These are phyloP conservation scores for Drosophila infuscata DNA, from an alignment of 2,888 invertebrate species.

Conservation along the genomic window DNA sequence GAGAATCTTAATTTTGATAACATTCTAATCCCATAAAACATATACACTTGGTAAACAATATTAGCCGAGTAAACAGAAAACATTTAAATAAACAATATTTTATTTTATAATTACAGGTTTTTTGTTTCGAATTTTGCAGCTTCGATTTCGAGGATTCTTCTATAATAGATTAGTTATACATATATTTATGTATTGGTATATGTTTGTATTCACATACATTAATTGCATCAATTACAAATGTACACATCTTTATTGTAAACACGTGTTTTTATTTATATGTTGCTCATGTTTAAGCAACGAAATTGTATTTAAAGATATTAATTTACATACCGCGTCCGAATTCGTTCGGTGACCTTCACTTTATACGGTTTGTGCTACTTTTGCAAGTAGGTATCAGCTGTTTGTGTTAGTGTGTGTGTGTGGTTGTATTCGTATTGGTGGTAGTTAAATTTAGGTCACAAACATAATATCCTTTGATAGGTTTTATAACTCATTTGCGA, in stretches of 20 bases:
- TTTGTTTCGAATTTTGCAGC: neutral
- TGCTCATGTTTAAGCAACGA: neutral
- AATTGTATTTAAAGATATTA: neutral
- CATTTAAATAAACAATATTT: neutral
- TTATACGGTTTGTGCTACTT: conserved; percentile 47
- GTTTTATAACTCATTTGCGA: conserved; percentile 35
- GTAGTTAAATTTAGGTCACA: conserved; percentile 68
- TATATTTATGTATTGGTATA: neutral
- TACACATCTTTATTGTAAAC: conserved; percentile 3
- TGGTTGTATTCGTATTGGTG: conserved; percentile 19
- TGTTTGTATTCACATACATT: neutral
- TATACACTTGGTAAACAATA: neutral
- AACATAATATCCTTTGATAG: conserved; percentile 54
- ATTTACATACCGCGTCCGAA: conserved; percentile 41
- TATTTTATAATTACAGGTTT: neutral
- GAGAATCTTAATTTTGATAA: neutral
- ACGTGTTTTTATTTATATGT: neutral
- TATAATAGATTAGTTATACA: neutral
- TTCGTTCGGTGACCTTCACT: conserved; percentile 51
- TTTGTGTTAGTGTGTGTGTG: conserved; percentile 5
- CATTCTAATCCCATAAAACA: neutral
- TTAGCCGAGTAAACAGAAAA: neutral
- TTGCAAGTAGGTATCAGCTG: conserved; percentile 37
- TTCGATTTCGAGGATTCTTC: neutral
- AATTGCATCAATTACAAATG: neutral